These are phyloP conservation scores for Catotricha subobsoleta DNA, from an alignment of 2,888 invertebrate genomes.

Conservation along the genomic window DNA sequence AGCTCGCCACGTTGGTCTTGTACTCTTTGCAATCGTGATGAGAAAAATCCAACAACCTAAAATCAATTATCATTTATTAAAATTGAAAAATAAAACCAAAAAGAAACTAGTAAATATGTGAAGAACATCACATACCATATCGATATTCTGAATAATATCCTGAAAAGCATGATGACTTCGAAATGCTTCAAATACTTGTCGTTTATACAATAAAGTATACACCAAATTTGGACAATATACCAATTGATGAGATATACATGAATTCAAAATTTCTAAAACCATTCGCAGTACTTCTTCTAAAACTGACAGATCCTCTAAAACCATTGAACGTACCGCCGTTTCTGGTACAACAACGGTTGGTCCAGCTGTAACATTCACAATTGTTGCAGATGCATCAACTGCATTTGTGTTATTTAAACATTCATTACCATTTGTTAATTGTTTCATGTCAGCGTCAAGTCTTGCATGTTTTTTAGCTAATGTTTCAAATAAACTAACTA, in stretches of 20 bases:
- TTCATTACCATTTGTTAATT: slow-evolving; percentile 20
- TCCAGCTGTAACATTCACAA: background rate
- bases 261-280: slow-evolving; percentile 94
- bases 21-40: slow-evolving; percentile 39
- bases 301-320: slow-evolving; percentile 75
- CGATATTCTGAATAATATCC: slow-evolving; percentile 87
- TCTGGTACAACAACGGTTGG: background rate
- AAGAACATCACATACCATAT: slow-evolving; percentile 42
- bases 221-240: slow-evolving; percentile 79
- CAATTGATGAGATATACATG: slow-evolving; percentile 75
- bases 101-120: background rate
- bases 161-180: slow-evolving; percentile 77
- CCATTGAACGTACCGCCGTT: slow-evolving; percentile 2
- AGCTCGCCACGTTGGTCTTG: slow-evolving; percentile 49
- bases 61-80: slow-evolving; percentile 3
- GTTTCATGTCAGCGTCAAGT: slow-evolving; percentile 40
- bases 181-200: slow-evolving; percentile 72
- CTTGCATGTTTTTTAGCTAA: slow-evolving; percentile 70
- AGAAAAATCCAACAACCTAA: slow-evolving; percentile 45
- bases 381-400: background rate
- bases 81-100: slow-evolving; percentile 1
- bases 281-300: slow-evolving; percentile 92
- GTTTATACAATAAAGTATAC: slow-evolving; percentile 87
- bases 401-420: slow-evolving; percentile 11
- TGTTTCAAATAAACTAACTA: slow-evolving; percentile 81